These are phyloP conservation scores for Steinernema hermaphroditum DNA, from an alignment of 2,888 invertebrate species.

Conservation along the genomic window DNA sequence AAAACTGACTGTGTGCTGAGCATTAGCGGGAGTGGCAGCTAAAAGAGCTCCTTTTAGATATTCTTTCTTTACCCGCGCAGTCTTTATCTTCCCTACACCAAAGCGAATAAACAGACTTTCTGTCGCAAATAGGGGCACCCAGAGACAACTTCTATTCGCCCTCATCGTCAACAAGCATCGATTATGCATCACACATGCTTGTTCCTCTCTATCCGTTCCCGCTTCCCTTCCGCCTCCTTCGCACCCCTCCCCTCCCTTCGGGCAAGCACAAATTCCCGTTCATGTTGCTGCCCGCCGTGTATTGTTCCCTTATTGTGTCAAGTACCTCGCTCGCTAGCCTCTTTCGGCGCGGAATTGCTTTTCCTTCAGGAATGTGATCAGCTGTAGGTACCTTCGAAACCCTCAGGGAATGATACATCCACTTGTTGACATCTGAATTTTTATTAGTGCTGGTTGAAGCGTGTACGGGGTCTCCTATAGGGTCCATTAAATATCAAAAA, in stretches of 20 bases:
- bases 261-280: slow-evolving; percentile 1
- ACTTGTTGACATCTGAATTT: slow-evolving; percentile 7
- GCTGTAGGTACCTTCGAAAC: background rate
- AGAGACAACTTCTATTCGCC: slow-evolving; percentile 6
- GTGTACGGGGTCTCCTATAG: background rate
- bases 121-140: slow-evolving; percentile 6
- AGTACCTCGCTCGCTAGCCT: background rate
- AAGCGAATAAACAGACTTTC: slow-evolving; percentile 5
- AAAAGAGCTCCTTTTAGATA: background rate
- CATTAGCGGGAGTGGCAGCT: background rate
- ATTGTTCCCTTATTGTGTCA: slow-evolving; percentile 2
- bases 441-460: background rate
- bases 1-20: background rate
- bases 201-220: slow-evolving; percentile 24
- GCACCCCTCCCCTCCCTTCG: slow-evolving; percentile 21
- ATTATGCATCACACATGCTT: slow-evolving; percentile 31
- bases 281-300: background rate
- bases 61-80: background rate
- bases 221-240: slow-evolving; percentile 22
- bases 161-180: slow-evolving; percentile 30
- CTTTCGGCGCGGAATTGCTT: background rate
- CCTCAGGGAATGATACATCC: background rate
- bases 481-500: background rate
- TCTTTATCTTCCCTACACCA: background rate
- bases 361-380: background rate